Base-by-base conservation (phyloP, 2,888 invertebrate genomes). In the Dasysyrphus albostriatus region DNA sequence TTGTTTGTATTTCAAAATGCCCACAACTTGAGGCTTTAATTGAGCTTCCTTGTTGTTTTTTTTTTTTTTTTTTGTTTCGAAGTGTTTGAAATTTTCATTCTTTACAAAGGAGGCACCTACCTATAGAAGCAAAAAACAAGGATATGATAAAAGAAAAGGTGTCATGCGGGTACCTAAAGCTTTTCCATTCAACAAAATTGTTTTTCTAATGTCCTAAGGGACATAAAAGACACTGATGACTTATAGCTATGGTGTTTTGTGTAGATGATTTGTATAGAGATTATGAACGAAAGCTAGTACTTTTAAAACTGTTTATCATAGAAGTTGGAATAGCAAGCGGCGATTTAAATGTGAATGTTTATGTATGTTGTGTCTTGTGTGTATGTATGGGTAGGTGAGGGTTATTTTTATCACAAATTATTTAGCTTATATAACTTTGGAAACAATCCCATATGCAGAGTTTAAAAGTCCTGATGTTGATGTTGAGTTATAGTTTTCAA, bases 181-280 rank as follows among this genome's bases (percentile, higher is more conserved):
- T 37, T 58, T 37, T 34, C n/a, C 51, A 56, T 56, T 37, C 16
- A 58, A 37, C 37, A 37, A 37, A 58, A 58, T 10, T 58, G 9
- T 37, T 34, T 54, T 58, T 37, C 37, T 58, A 34, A 16, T 16
- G 58, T 37, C 58, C 16, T 5, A 37, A 16, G 58, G 58, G 34
- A 3, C 34, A 16, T 16, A 16, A 34, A 34, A n/a, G n/a, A 58
- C 37, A 44, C 51, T 58, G 34, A 58, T 58, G 34, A 58, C 58
- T 58, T 58, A 16, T 19, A 37, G 32, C 16, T 24, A 5, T 14
- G 12, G 16, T 32, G 32, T n/a, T 58, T 58, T 16, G 37, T 56
- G 14, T 8, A 9, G n/a, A 56, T 32, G 32, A 56, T 29, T 54
- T 51, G 19, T 51, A 51, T 51, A 51, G 1, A 51, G 10, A 51